Evolutionary conservation across 2,888 invertebrate species (phyloP), one percentile per base, ranked within the genome.

Genomic region (Trisateles emortualis): DNA sequence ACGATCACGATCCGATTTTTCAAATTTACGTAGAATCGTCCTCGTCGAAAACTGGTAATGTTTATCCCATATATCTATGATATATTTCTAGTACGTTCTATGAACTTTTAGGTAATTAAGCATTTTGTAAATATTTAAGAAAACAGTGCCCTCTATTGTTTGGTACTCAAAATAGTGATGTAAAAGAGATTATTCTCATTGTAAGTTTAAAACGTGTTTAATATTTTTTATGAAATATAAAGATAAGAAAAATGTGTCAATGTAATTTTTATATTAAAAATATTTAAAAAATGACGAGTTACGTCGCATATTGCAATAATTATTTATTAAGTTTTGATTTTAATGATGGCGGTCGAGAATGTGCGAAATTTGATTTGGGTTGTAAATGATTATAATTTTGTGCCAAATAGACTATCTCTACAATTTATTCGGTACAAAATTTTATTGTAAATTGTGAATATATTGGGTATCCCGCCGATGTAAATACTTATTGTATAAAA

Each of bases 1-100:
- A 81, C 72, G 80, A 70, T 47, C 54, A 61, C 74, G 76, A 72
- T 76, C 64, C 59, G 57, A 66, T 71, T 70, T 65, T 69, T 63
- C 64, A 63, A 68, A 68, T 72, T 64, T 59, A 67, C 44, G 49
- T 39, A 70, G 56, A 60, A 70, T 84, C 80, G 82, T 66, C 44
- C 4, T 63, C 72, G 84, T 84, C 76, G 90, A 91, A 91, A 93
- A 92, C 93, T 93, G 94, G 96, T 96, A 95, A 95, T 95, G 95
- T 95, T 96, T 96, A 95, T 96, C 96, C 97, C 97, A 98, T 98
- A 98, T 98, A 98, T 98, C 98, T 97, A 97, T 98, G 98, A 98
- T 98, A 98, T 98, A 97, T 97, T 95, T 95, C 93, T 94, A 94
- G 97, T 98, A 98, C 96, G 98, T 98, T 98, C 98, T 97, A 96